phyloP scores from a whole-genome alignment of 2,797 vertebrate genomes.

The Tokudaia muenninki region DNA sequence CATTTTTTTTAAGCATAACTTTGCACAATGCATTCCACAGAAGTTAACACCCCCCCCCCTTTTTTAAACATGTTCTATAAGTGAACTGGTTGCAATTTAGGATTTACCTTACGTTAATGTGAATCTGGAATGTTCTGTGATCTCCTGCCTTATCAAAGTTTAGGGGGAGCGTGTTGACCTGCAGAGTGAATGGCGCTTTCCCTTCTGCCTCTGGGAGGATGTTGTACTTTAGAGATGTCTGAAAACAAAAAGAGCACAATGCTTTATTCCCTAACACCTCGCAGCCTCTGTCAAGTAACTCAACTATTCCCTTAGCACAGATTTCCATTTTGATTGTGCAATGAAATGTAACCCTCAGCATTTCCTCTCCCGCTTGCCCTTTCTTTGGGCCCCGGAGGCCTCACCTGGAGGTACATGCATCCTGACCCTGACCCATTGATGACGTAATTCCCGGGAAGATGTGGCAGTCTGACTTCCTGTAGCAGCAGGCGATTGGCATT shows the following conservation, averaged over 20 bases:
- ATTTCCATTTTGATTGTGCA: constrained; percentile 16
- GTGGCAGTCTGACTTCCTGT: constrained; percentile 80
- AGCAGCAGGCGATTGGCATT: constrained; percentile 82
- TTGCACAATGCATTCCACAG: neutral
- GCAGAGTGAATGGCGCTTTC: constrained; percentile 64
- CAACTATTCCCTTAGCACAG: neutral
- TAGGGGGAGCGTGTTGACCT: constrained; percentile 55
- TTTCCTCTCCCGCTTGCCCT: neutral
- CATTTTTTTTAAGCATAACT: neutral
- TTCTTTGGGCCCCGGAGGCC: neutral
- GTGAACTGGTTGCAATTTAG: neutral
- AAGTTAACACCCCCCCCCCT: neutral
- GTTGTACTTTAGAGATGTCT: constrained; percentile 82
- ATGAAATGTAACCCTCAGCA: neutral
- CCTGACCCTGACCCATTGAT: constrained; percentile 79
- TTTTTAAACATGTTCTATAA: neutral
- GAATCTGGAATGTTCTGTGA: constrained; percentile 69
- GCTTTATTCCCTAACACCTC: neutral
- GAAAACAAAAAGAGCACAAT: neutral
- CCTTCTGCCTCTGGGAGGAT: constrained; percentile 57
- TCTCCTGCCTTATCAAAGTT: neutral
- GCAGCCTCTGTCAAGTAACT: neutral
- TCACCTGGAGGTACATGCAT: constrained; percentile 87
- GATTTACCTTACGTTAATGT: constrained; percentile 81
- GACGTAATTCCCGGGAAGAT: constrained; percentile 80